A percentile compares a stretch with the other conserved stretches of the same genome.
These are phyloP conservation scores for Spisula solida DNA, from an alignment of 2,888 invertebrate genomes.

Conservation along the genomic window DNA sequence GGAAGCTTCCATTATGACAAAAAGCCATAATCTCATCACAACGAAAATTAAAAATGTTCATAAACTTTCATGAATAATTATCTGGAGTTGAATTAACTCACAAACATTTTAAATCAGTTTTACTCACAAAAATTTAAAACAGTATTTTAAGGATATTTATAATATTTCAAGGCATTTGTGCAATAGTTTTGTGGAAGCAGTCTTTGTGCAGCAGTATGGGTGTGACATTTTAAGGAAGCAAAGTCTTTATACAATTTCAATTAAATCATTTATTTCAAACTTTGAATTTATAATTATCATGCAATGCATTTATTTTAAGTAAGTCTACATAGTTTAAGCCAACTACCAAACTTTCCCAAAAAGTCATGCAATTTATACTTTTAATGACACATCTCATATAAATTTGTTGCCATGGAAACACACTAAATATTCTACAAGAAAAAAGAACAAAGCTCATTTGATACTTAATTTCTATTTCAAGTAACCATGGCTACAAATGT, in stretches of 20 bases:
- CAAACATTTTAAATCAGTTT: too few relatives aligned
- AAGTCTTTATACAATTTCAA: background rate
- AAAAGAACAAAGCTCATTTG: background rate
- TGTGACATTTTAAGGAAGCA: background rate
- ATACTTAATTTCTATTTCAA: too few relatives aligned
- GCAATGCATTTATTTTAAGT: background rate
- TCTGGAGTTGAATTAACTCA: too few relatives aligned
- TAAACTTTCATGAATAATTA: too few relatives aligned
- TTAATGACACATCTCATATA: background rate
- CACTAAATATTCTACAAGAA: background rate
- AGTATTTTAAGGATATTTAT: background rate
- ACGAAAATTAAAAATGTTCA: too few relatives aligned
- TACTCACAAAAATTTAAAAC: too few relatives aligned
- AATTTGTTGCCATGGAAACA: background rate
- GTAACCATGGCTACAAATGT: slow-evolving; percentile 13
- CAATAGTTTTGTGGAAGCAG: background rate
- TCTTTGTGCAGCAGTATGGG: background rate
- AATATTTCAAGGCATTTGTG: background rate
- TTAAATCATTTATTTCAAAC: background rate
- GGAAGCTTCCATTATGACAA: too few relatives aligned
- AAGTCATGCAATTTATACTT: slow-evolving; percentile 1
- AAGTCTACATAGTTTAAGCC: background rate
- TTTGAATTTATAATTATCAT: background rate
- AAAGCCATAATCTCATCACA: too few relatives aligned
- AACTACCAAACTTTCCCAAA: background rate